Base-by-base conservation (phyloP, 92 coral and sea anemone species). In the Siderastrea radians region DNA sequence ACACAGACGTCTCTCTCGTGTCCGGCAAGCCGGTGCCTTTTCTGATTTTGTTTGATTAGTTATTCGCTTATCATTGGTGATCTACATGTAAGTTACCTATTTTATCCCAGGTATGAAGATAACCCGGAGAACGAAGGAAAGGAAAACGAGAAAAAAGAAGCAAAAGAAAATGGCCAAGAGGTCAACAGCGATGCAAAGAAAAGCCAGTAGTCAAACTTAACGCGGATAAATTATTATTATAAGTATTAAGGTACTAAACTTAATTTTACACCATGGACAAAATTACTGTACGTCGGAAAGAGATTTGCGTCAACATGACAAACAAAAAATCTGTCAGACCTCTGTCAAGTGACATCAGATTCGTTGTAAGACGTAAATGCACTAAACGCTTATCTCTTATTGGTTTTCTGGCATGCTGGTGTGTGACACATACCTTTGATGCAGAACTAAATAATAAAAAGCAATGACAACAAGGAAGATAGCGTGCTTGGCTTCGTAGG, bases 71-170 rank as follows among this genome's bases (percentile, higher is more conserved):
- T 72, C 7, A 55, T 14, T 3, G 15, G 16, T 48, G 8, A 71
- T 46, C 46, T 5, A 46, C n/a, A 9, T 17, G 13, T 52, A 47
- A 66, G 55, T 4, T 13, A 53, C 51, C 13, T 67, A 14, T 62
- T 44, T 53, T 58, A 13, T 26, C 69, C 44, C 72, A 95, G 98
- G 72, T 95, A 95, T 46, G 94, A 95, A 70, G 98, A 95, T 55
- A 95, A 95, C 64, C 94, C 98, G 3, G 94, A 93, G 60, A 89
- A 92, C 80, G 93, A 90, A 46, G 48, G 16, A 1, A 75, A 72
- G 77, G 91, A 83, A 61, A 77, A 77, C 8, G 86, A 86, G 49
- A 58, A 68, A 47, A 83, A 75, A 9, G 71, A 78, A 74, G 87
- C 48, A 45, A 80, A 73, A 26, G 85, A 70, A 11, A 66, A 87